These are phyloP conservation scores for Psilopogon haemacephalus DNA, from an alignment of 2,113 vertebrate genomes.

Conservation along the genomic window DNA sequence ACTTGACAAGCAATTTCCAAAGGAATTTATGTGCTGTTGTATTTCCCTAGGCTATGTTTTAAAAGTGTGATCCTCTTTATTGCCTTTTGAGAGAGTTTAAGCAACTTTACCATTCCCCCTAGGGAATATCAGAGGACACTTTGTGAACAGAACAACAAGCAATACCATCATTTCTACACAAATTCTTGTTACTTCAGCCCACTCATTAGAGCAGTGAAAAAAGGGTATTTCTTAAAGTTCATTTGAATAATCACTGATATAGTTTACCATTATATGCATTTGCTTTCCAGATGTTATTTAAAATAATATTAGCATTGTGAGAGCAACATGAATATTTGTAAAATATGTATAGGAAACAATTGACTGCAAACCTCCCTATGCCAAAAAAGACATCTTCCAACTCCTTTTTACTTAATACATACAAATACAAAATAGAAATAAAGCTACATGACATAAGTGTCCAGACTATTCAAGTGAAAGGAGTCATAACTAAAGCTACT, in stretches of 20 bases:
- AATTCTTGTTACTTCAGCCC: neutral
- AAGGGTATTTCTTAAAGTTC: neutral
- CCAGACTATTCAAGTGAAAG: neutral
- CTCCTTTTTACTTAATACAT: neutral
- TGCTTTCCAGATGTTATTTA: neutral
- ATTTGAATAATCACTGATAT: neutral
- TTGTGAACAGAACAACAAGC: neutral
- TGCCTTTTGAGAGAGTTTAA: slow-evolving; percentile 55
- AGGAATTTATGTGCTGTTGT: slow-evolving; percentile 48
- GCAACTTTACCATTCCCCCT: slow-evolving; percentile 21
- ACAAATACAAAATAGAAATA: neutral
- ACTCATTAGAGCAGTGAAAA: neutral
- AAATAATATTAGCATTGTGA: neutral
- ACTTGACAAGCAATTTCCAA: slow-evolving; percentile 62
- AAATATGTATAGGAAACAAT: neutral
- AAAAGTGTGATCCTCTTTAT: slow-evolving; percentile 47
- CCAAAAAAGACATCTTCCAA: neutral
- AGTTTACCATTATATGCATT: neutral
- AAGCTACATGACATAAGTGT: neutral
- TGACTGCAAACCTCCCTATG: neutral
- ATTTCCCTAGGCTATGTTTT: slow-evolving; percentile 58
- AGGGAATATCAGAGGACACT: neutral
- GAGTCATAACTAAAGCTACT: neutral
- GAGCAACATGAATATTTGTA: neutral
- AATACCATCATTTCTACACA: neutral